Evolutionary conservation across 53 echinoderm and acorn worm species (phyloP).

Genomic region (Apostichopus leukothele): DNA sequence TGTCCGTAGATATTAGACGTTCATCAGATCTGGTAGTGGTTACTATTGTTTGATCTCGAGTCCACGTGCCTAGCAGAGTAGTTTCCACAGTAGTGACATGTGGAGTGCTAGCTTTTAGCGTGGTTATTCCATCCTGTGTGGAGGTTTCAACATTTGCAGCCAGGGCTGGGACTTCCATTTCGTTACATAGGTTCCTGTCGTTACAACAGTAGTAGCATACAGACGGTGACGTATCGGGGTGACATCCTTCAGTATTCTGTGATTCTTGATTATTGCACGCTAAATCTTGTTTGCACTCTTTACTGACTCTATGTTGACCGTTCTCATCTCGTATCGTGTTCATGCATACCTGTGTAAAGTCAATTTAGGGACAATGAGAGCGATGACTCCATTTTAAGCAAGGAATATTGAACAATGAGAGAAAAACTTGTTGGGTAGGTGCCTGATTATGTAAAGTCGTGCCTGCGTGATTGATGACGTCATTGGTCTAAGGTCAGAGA

Average conservation of each 20-base stretch:
- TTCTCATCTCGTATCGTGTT: slow-evolving; percentile 28
- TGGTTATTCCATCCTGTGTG: not conserved
- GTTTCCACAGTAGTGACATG: not conserved
- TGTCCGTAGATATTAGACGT: not conserved
- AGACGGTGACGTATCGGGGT: slow-evolving; percentile 7
- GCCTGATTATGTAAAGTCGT: too few relatives aligned
- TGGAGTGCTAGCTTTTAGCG: not conserved
- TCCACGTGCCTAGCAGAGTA: not conserved
- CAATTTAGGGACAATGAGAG: too few relatives aligned
- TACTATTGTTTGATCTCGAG: not conserved
- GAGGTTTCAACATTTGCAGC: not conserved
- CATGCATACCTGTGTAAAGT: slow-evolving; percentile 29
- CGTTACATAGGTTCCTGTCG: slow-evolving; percentile 19
- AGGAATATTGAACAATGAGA: too few relatives aligned
- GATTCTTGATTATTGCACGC: slow-evolving; percentile 16
- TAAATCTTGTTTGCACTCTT: slow-evolving; percentile 19
- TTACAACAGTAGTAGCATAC: slow-evolving; percentile 33
- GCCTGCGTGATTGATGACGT: too few relatives aligned
- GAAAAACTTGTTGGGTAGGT: too few relatives aligned
- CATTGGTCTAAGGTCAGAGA: too few relatives aligned
- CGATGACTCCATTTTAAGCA: too few relatives aligned
- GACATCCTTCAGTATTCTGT: not conserved
- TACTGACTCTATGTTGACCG: slow-evolving; percentile 4
- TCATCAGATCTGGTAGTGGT: too few relatives aligned
- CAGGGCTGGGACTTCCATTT: not conserved